Evolutionary conservation across 2,797 vertebrate species (phyloP).

Genomic region (Galago senegalensis): DNA sequence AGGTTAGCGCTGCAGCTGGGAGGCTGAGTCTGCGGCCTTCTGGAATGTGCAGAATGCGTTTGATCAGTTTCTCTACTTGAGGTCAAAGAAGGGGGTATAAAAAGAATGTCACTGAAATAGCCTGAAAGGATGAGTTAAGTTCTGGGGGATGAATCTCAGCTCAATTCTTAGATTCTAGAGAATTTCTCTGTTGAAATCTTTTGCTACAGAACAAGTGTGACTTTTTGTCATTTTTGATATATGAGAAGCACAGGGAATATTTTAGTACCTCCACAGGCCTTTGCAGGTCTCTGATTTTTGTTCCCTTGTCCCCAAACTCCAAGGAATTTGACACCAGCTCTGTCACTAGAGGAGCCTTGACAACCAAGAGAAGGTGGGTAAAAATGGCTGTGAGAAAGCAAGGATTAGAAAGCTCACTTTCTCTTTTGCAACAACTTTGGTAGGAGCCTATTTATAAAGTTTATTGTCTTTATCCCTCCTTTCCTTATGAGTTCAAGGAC

Average conservation of each 20-base stretch:
- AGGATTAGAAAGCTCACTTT: slow-evolving; percentile 38
- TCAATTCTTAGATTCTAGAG: slow-evolving; percentile 80
- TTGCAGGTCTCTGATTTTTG: slow-evolving; percentile 34
- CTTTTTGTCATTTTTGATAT: slow-evolving; percentile 46
- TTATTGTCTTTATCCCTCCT: slow-evolving; percentile 3
- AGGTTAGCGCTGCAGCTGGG: slow-evolving; percentile 89
- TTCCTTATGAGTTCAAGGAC: slow-evolving; percentile 33
- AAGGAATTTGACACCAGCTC: slow-evolving; percentile 50
- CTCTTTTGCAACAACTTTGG: slow-evolving; percentile 55
- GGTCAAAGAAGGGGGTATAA: slow-evolving; percentile 86
- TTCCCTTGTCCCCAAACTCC: not conserved
- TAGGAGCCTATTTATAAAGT: slow-evolving; percentile 41
- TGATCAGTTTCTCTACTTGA: slow-evolving; percentile 89
- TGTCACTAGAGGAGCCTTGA: slow-evolving; percentile 55
- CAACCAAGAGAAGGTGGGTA: slow-evolving; percentile 29
- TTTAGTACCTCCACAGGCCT: slow-evolving; percentile 55
- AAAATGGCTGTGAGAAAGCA: slow-evolving; percentile 55
- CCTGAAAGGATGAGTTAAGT: slow-evolving; percentile 81
- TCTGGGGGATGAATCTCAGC: slow-evolving; percentile 78
- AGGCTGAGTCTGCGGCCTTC: slow-evolving; percentile 87
- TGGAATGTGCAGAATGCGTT: slow-evolving; percentile 91
- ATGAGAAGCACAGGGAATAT: slow-evolving; percentile 57
- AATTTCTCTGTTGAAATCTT: slow-evolving; percentile 63
- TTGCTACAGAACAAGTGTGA: slow-evolving; percentile 58
- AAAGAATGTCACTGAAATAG: slow-evolving; percentile 85